Evolutionary conservation across 2,888 invertebrate genomes (phyloP).

Genomic region (Leptinotarsa juncta): DNA sequence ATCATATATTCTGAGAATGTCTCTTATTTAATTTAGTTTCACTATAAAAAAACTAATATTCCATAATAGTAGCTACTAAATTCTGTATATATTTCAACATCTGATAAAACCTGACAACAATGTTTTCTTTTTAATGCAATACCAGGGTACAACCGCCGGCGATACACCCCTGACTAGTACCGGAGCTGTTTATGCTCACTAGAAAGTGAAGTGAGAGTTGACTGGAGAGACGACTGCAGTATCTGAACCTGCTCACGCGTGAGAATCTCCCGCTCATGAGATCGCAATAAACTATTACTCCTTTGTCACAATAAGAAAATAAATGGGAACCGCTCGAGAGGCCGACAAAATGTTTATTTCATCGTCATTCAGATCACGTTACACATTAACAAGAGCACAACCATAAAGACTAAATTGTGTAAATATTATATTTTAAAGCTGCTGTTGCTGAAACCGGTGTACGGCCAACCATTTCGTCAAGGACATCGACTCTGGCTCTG

Average conservation of each 20-base stretch:
- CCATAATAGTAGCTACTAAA: too few relatives aligned
- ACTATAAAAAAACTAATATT: too few relatives aligned
- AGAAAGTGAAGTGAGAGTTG: constrained; percentile 16
- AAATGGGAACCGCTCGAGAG: background rate
- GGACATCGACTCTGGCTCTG: constrained; percentile 34
- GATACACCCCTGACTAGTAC: too few relatives aligned
- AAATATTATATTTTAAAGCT: constrained; percentile 12
- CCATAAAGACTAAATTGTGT: constrained; percentile 12
- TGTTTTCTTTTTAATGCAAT: too few relatives aligned
- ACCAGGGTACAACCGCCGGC: too few relatives aligned
- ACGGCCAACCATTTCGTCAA: constrained; percentile 35
- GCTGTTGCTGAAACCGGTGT: constrained; percentile 24
- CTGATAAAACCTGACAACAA: too few relatives aligned
- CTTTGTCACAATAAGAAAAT: background rate
- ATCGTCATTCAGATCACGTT: background rate
- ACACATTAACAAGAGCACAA: constrained; percentile 5
- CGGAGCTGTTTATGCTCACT: background rate
- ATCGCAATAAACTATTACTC: background rate
- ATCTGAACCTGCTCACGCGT: constrained; percentile 3
- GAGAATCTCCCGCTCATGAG: background rate
- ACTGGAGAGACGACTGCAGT: too few relatives aligned
- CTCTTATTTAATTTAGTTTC: too few relatives aligned
- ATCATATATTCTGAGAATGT: too few relatives aligned
- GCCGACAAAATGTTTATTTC: background rate
- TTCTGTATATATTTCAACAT: too few relatives aligned